A percentile compares a stretch with the other conserved stretches of the same genome.
phyloP scores from a whole-genome alignment of 2,797 vertebrate species.

The Xerus rutilus region DNA sequence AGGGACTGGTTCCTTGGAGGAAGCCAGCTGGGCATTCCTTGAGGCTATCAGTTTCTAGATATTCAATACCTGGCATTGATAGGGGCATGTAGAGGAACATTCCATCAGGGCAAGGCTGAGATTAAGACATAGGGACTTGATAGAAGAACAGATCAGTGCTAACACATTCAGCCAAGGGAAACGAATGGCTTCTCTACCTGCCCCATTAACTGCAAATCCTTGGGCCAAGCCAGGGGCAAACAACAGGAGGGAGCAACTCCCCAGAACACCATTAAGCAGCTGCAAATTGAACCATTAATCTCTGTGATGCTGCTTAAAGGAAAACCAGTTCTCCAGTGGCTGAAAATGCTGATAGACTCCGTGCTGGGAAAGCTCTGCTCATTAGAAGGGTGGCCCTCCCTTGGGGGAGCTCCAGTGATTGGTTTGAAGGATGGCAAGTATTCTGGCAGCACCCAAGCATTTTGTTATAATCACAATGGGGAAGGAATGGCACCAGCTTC shows the following conservation, averaged over 20 bases:
- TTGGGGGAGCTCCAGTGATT: background rate
- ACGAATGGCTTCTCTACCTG: constrained; percentile 68
- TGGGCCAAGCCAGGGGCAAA: constrained; percentile 36
- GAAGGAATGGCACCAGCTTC: background rate
- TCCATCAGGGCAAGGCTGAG: constrained; percentile 63
- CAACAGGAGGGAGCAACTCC: background rate
- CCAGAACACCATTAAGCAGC: constrained; percentile 63
- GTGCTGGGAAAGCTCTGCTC: constrained; percentile 15
- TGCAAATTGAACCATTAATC: constrained; percentile 74
- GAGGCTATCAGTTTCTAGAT: constrained; percentile 69
- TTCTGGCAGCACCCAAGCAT: constrained; percentile 38
- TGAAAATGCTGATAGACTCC: constrained; percentile 58
- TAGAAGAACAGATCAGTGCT: constrained; percentile 36
- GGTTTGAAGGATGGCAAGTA: constrained; percentile 5
- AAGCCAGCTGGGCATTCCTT: constrained; percentile 31
- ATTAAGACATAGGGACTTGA: constrained; percentile 70
- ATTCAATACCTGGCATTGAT: constrained; percentile 60
- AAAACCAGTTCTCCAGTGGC: constrained; percentile 55
- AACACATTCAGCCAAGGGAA: constrained; percentile 57
- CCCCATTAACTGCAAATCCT: constrained; percentile 67
- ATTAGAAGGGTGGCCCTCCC: background rate
- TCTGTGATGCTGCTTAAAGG: constrained; percentile 46
- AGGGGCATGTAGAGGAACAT: constrained; percentile 62
- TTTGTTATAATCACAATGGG: constrained; percentile 70
- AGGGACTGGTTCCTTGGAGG: constrained; percentile 40